phyloP scores from a whole-genome alignment of 2,113 vertebrate genomes.

The Panurus biarmicus region DNA sequence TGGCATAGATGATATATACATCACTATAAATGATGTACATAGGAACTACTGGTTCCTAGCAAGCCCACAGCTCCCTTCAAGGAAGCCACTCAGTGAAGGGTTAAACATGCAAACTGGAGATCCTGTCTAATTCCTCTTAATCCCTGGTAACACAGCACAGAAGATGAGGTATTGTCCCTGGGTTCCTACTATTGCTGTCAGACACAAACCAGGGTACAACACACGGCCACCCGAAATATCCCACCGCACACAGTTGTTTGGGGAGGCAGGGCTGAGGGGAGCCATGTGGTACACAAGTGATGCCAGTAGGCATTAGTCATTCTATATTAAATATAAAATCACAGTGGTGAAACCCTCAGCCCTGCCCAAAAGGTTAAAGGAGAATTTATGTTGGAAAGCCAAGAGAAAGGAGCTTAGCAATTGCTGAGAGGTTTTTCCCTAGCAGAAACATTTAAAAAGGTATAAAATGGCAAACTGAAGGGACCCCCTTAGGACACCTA shows the following conservation, averaged over 20 bases:
- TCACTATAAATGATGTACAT: background rate
- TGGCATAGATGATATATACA: accelerated
- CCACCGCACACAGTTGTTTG: background rate
- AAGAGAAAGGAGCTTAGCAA: background rate
- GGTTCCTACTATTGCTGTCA: background rate
- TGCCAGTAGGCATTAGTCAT: background rate
- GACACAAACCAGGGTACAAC: background rate
- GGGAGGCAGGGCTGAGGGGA: background rate
- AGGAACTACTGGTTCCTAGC: background rate
- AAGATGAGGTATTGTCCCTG: background rate
- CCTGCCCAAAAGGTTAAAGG: background rate
- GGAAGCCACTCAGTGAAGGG: background rate
- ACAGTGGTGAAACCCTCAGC: background rate
- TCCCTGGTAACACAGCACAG: background rate
- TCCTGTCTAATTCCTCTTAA: background rate
- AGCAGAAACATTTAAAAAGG: background rate
- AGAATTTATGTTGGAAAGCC: background rate
- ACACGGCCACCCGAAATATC: background rate
- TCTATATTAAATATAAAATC: background rate
- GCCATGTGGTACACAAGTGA: background rate
- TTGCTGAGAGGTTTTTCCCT: background rate
- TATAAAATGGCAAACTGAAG: background rate
- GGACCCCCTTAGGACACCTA: background rate
- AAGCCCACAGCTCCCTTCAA: background rate
- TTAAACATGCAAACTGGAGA: slow-evolving; percentile 1